Evolutionary conservation across 2,797 vertebrate genomes (phyloP).

Genomic region (Microctenopoma stevenorrisi): DNA sequence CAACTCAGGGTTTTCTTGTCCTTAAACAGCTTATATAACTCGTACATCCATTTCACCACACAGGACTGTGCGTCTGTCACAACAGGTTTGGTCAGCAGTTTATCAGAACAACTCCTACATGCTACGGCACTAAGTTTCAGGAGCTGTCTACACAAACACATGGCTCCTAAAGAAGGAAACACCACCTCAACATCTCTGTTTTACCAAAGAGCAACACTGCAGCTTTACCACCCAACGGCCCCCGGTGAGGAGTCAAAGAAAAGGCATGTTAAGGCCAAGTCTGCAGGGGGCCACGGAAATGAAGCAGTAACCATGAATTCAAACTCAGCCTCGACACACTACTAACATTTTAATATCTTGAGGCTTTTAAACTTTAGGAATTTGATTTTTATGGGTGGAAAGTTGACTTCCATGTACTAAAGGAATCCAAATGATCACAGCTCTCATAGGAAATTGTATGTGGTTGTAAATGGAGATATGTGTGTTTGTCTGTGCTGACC

Average conservation of each 20-base stretch:
- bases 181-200: neutral
- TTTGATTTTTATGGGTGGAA: neutral
- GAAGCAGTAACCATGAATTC: no score
- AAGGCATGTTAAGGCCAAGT: constrained; percentile 2
- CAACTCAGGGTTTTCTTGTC: constrained; percentile 38
- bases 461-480: constrained; percentile 11
- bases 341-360: no score
- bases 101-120: neutral
- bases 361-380: neutral
- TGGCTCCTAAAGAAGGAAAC: constrained; percentile 5
- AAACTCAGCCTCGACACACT: no score
- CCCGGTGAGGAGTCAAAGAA: neutral
- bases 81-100: neutral
- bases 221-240: constrained; percentile 3
- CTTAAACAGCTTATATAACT: constrained; percentile 20
- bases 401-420: neutral
- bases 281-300: neutral
- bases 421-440: constrained; percentile 1
- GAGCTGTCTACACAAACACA: no score
- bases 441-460: constrained; percentile 8
- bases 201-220: constrained; percentile 4
- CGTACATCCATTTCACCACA: neutral
- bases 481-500: constrained; percentile 15
- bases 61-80: neutral
- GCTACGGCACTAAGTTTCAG: no score